Percentiles rank a stretch among this genome's conserved stretches.
Conservation (phyloP, 2,113 vertebrate species). For the Dasyprocta punctata region DNA sequence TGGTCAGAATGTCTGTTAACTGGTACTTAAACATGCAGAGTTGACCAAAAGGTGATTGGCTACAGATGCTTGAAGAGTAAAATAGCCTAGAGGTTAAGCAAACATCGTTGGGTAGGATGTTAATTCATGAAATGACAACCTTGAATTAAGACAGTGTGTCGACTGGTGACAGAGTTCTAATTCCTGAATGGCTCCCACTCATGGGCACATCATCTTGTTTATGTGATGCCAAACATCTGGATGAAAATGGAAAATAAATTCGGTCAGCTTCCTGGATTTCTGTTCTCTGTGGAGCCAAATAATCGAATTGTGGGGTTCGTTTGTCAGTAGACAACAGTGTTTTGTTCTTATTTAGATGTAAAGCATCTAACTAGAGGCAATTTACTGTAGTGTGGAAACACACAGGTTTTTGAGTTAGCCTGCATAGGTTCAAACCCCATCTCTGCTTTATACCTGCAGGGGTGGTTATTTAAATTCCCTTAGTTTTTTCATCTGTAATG, state of each 20-base stretch:
- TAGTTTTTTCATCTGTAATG: background rate
- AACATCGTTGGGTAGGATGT: background rate
- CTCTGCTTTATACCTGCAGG: background rate
- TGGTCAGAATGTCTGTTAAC: conserved; percentile 64
- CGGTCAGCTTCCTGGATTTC: conserved; percentile 21
- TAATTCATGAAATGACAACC: background rate
- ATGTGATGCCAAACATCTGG: conserved; percentile 60
- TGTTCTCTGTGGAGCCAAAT: conserved; percentile 23
- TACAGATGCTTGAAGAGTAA: conserved; percentile 24
- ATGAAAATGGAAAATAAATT: background rate
- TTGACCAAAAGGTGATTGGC: background rate
- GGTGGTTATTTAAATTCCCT: background rate
- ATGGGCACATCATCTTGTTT: background rate
- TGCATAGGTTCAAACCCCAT: background rate
- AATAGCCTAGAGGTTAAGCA: background rate
- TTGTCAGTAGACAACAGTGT: background rate
- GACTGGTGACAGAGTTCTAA: background rate
- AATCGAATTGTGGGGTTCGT: background rate
- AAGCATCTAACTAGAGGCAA: background rate
- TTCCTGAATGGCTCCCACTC: background rate
- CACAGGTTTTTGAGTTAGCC: background rate
- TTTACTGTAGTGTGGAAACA: too few species aligned
- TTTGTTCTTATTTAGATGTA: background rate
- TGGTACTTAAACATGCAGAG: background rate
- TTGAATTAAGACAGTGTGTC: background rate